phyloP scores from a whole-genome alignment of 2,888 invertebrate genomes.

The Ichneumon xanthorius region DNA sequence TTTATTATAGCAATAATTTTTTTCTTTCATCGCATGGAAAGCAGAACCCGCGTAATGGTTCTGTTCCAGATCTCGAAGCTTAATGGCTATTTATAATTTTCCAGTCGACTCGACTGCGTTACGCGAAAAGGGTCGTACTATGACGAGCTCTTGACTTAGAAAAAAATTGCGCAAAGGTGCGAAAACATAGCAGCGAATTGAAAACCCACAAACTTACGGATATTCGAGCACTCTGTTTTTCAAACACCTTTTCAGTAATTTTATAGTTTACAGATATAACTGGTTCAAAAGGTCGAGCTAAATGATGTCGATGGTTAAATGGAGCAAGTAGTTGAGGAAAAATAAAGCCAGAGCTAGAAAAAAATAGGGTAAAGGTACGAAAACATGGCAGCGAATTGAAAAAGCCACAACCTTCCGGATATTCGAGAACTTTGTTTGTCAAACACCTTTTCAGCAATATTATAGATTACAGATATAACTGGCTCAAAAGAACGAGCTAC shows the following conservation, averaged over 20 bases:
- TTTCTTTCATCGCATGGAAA: background rate
- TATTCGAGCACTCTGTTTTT: background rate
- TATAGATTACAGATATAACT: background rate
- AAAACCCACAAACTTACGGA: background rate
- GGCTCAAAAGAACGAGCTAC: background rate
- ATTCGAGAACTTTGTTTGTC: background rate
- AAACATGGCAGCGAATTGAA: background rate
- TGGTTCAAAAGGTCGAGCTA: background rate
- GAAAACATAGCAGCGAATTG: background rate
- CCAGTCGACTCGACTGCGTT: background rate
- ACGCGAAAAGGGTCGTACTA: background rate
- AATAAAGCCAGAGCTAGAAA: background rate
- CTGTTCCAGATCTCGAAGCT: constrained; percentile 26
- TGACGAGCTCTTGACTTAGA: background rate
- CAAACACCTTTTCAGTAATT: background rate
- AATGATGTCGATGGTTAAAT: background rate
- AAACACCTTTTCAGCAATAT: background rate
- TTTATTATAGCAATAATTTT: background rate
- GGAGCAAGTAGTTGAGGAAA: background rate
- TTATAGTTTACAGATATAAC: background rate
- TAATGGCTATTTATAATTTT: constrained; percentile 6
- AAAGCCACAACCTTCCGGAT: background rate
- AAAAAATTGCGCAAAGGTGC: background rate
- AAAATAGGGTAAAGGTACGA: background rate
- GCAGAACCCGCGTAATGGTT: background rate